Evolutionary conservation across 1,140 invertebrate species (phyloP).

Genomic region (Drosophila pandora): DNA sequence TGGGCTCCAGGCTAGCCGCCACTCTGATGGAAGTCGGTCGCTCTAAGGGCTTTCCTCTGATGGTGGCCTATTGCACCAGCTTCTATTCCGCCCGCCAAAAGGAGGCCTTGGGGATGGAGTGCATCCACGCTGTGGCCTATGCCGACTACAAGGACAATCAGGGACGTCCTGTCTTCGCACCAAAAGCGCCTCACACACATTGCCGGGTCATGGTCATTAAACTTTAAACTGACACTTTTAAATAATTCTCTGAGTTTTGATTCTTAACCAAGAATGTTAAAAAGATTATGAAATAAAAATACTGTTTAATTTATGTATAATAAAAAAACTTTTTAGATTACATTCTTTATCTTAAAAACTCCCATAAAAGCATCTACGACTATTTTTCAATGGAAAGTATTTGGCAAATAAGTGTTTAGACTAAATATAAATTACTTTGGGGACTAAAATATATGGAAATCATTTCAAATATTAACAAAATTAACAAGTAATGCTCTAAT

Average conservation of each 20-base stretch:
- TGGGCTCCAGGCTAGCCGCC: conserved; percentile 37
- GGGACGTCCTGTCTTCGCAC: conserved; percentile 39
- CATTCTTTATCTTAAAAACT: not conserved
- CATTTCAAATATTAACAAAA: too few species aligned
- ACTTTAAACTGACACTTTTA: not conserved
- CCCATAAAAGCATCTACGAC: not conserved
- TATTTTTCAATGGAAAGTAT: not conserved
- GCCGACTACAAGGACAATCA: conserved; percentile 43
- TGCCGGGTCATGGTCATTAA: conserved; percentile 41
- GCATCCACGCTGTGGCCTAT: conserved; percentile 33
- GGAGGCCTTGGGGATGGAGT: conserved; percentile 48
- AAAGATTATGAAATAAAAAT: not conserved
- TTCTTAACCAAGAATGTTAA: too few species aligned
- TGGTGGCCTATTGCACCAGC: conserved; percentile 49
- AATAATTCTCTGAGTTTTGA: too few species aligned
- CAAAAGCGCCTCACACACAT: conserved; percentile 41
- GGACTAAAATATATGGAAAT: too few species aligned
- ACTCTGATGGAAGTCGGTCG: conserved; percentile 48
- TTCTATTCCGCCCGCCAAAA: conserved; percentile 54
- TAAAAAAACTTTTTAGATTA: not conserved
- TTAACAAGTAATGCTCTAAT: too few species aligned
- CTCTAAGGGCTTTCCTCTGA: conserved; percentile 43
- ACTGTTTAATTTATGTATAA: not conserved
- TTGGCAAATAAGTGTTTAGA: not conserved
- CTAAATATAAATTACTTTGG: too few species aligned